phyloP scores from a whole-genome alignment of 2,797 vertebrate species.

The Malurus splendens region DNA sequence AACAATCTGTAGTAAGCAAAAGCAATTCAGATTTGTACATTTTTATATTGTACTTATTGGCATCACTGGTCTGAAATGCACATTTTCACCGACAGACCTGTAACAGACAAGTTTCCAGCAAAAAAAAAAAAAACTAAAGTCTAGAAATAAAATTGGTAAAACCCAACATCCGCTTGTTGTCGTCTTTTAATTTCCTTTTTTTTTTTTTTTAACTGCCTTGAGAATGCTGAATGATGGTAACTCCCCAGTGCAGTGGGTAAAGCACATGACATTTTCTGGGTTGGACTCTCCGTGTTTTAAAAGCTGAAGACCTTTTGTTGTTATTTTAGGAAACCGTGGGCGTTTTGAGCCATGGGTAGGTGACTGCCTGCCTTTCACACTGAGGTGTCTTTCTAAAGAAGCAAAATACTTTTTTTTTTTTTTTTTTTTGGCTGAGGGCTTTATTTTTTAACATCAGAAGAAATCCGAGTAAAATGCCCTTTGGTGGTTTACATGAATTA shows the following conservation, averaged over 20 bases:
- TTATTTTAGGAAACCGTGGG: background rate
- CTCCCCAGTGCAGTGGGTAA: background rate
- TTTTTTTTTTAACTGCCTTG: background rate
- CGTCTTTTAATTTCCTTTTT: background rate
- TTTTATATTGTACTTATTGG: constrained; percentile 67
- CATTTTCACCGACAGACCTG: constrained; percentile 78
- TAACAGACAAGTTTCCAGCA: constrained; percentile 76
- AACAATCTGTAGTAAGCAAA: constrained; percentile 64
- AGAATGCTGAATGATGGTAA: background rate
- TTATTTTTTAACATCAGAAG: background rate
- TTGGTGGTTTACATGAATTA: background rate
- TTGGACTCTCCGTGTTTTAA: background rate
- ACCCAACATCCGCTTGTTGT: background rate
- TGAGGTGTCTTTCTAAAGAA: background rate
- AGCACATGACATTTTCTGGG: background rate
- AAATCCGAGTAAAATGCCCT: background rate
- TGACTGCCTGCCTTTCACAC: background rate
- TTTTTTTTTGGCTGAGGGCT: background rate
- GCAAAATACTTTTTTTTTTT: background rate
- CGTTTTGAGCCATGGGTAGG: background rate
- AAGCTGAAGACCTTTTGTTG: background rate
- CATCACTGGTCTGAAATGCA: constrained; percentile 80
- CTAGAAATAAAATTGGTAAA: constrained; percentile 81
- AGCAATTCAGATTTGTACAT: constrained; percentile 66
- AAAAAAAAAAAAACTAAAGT: constrained; percentile 59